These are phyloP conservation scores for Luscinia luscinia DNA, from an alignment of 2,797 vertebrate species.

Conservation along the genomic window DNA sequence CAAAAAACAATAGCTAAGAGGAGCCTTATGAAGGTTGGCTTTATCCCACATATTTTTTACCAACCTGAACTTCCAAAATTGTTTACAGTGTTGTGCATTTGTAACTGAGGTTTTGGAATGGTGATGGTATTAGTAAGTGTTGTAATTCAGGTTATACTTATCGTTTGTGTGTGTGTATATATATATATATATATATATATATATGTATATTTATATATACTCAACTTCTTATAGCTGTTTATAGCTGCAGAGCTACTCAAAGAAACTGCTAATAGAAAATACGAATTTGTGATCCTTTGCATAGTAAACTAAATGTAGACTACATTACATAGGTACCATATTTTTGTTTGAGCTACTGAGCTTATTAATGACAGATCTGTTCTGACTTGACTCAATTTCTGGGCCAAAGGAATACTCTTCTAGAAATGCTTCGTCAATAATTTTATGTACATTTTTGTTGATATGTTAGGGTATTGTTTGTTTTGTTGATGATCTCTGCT, in stretches of 20 bases:
- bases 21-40: neutral
- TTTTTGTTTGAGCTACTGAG: neutral
- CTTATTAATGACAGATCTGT: neutral
- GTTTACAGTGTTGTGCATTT: fast-evolving
- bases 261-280: neutral
- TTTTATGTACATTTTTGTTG: neutral
- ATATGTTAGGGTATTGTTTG: neutral
- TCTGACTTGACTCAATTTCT: neutral
- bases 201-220: neutral
- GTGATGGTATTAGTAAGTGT: neutral
- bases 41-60: neutral
- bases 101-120: neutral
- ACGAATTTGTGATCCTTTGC: neutral
- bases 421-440: neutral
- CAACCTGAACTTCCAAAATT: neutral
- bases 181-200: too few species aligned
- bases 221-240: neutral
- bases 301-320: neutral
- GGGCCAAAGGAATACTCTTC: neutral
- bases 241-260: neutral
- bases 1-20: neutral
- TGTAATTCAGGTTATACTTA: neutral
- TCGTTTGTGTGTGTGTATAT: neutral
- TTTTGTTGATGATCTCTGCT: neutral
- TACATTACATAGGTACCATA: fast-evolving